phyloP scores from a whole-genome alignment of 2,888 invertebrate species.

The Bimastos eiseni region DNA sequence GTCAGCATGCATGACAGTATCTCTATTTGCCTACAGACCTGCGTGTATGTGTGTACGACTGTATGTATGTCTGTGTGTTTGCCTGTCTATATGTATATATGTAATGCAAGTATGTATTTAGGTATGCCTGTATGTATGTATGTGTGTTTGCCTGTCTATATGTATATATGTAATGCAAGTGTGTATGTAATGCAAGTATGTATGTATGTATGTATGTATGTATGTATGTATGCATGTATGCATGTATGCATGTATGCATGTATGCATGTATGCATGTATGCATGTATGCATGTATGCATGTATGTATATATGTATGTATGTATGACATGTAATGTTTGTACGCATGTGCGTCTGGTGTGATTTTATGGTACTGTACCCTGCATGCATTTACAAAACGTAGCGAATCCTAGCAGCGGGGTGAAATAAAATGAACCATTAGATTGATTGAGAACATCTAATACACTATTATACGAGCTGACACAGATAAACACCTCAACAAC shows the following conservation, averaged over 20 bases:
- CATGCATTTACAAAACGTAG: neutral
- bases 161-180: too few species aligned
- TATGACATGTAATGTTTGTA: neutral
- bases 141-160: too few species aligned
- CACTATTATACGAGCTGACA: neutral
- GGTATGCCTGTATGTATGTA: too few species aligned
- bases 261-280: neutral
- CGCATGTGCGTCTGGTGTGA: neutral
- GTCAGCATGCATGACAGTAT: too few species aligned
- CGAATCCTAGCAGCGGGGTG: neutral
- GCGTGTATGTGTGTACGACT: too few species aligned
- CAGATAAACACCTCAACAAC: neutral
- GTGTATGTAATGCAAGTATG: too few species aligned
- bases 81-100: too few species aligned
- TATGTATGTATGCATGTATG: neutral
- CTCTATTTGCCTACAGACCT: too few species aligned
- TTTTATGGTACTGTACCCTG: neutral
- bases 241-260: too few species aligned
- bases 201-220: neutral
- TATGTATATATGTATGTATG: constrained; percentile 4
- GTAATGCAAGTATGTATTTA: too few species aligned
- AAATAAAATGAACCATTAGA: neutral
- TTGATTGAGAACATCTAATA: neutral
- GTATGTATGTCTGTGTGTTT: too few species aligned
- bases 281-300: neutral